These are phyloP conservation scores for Rotaria macrura DNA, from an alignment of 2,888 invertebrate genomes.

Conservation along the genomic window DNA sequence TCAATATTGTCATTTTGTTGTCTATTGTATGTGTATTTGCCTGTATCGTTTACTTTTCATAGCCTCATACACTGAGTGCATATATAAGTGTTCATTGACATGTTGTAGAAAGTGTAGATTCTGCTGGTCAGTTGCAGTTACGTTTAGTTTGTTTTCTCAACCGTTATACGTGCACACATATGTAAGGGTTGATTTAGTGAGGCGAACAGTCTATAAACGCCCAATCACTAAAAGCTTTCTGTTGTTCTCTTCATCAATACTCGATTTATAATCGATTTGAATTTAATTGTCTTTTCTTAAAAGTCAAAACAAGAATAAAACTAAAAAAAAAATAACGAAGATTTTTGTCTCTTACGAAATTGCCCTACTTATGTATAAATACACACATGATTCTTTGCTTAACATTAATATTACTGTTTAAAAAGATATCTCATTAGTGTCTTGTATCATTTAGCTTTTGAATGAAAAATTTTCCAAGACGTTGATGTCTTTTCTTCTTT, in stretches of 20 bases:
- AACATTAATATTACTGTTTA: not conserved
- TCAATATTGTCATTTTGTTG: not conserved
- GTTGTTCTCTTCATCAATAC: not conserved
- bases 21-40: not conserved
- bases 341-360: no score
- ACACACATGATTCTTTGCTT: not conserved
- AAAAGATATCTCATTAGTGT: not conserved
- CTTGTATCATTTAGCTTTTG: not conserved
- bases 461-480: not conserved
- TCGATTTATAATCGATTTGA: not conserved
- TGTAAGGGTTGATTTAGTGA: no score
- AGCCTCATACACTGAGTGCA: not conserved
- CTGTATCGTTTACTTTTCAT: not conserved
- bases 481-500: not conserved
- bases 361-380: not conserved
- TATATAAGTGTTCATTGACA: not conserved
- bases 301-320: no score
- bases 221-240: no score
- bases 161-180: not conserved
- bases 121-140: not conserved
- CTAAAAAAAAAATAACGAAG: no score
- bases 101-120: not conserved
- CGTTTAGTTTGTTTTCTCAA: not conserved
- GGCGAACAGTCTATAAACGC: no score
- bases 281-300: not conserved